Evolutionary conservation across 1,140 invertebrate species (phyloP), one percentile per base, ranked within the genome.

Genomic region (Hypothenemus hampei): DNA sequence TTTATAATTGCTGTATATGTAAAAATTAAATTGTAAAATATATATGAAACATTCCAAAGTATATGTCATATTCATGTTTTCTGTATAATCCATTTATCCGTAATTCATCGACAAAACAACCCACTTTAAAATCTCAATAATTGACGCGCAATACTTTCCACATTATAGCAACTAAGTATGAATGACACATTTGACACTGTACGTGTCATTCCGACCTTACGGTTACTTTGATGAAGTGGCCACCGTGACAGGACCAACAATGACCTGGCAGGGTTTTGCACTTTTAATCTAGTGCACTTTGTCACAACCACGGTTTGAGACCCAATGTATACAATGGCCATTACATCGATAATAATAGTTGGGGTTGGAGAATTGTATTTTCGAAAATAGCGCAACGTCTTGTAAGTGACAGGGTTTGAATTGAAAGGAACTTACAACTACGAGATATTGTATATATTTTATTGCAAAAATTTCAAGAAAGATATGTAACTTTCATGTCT

Each of bases 271-370:
- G 26, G 52, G 35, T 43, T 54, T 45, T 54, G 37, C 54, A 56
- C 61, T 58, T 59, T 64, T 64, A 64, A 64, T 64, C 62, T 64
- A 64, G 59, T 57, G 40, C 57, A 64, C 62, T 64, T 60, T 64
- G 62, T 64, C 62, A 64, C 39, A 41, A 56, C 57, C 62, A 64
- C 59, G 59, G 57, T 29, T 24, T 43, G 7, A 39, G 20, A 44
- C 18, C 21, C 43, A 52, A 51, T 44, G 52, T 19, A 33, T 41
- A 35, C 40, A 35, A 54, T 54, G 11, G 24, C 29, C 21, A 54
- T 54, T 54, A 54, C n/a, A n/a, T n/a, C 36, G 31, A 46, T 54
- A 20, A 46, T 54, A 54, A 54, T 45, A 46, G 44, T 21, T 16
- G 26, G 36, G 49, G 36, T 41, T 51, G 20, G 26, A 10, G 20